Evolutionary conservation across 2,888 invertebrate species (phyloP), one percentile per base, ranked within the genome.

Genomic region (Andrena marginata): DNA sequence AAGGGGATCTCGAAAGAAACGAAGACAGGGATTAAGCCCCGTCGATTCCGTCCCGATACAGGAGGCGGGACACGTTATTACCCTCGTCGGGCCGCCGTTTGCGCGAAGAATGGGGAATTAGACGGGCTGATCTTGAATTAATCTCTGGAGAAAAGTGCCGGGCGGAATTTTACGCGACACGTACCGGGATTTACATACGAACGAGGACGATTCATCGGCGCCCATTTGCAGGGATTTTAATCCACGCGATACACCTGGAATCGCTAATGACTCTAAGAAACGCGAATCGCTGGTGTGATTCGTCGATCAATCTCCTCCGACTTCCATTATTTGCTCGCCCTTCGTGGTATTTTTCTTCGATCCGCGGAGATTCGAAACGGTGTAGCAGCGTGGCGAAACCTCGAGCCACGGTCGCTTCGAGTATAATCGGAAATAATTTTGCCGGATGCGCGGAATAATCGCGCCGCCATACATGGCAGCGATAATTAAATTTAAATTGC

Each of bases 1-100:
- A 64, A 59, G 49, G 49, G 51, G 23, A 56, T 23, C 23, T 56
- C 13, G 49, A 64, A 63, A 63, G 62, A 54, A 76, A 54, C 56
- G 49, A 51, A 70, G 87, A 83, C 75, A 73, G 70, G 72, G 86
- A 88, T 87, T 82, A 81, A 85, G 68, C 68, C 63, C 51, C 64
- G 48, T 72, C 80, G 80, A 86, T 86, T 86, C 62, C 48, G 31
- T 8, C 42, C 48, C 76, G 85, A 81, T 85, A 84, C 80, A 75
- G 64, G 56, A 4, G 42, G 20, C 33, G 51, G 67, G 75, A 76
- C 73, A 42, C 77, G 68, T 75, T 85, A 84, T 80, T 77, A 63
- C 23, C 70, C 54, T 69, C 20, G 20, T 2, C 35, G 8, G 31
- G n/a, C 31, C 29, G 7, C 54, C 13, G 26, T 10, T 56, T 63